Base-by-base conservation (phyloP, 2,113 vertebrate genomes). In the Crocuta crocuta region DNA sequence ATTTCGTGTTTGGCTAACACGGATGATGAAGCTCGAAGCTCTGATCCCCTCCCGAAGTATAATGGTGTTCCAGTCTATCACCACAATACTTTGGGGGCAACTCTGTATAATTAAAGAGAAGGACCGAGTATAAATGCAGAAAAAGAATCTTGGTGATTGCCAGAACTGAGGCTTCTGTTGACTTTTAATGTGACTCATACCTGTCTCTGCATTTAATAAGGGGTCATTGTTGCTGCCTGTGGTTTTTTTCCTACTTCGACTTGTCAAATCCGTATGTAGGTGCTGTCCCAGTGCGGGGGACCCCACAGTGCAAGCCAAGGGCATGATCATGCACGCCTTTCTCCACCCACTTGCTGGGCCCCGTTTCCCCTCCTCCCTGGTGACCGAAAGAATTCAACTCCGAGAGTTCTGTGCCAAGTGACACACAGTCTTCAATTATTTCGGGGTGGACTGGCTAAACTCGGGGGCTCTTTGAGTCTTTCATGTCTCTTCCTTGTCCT, bases 171-270 rank as follows among this genome's bases (percentile, higher is more conserved):
- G 4, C 78, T 91, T 95, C 96, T 85, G 0, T 3, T 73, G 90
- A 55, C 48, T 74, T 78, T 31, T n/a, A 89, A 53, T 79, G 39
- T 91, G 96, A 86, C 66, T 91, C 63, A 28, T 63, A 87, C 35
- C 68, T 58, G 19, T 94, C 96, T 94, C 82, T 58, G n/a, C 90
- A 12, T 55, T 97, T 89, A 80, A 94, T 85, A 91, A 95, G 91
- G 73, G 80, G 83, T 84, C 97, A 89, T 19, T 33, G 10, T 90
- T 73, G 53, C 65, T 92, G 45, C 89, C 31, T 16, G 78, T 12
- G 43, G 82, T 53, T 28, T 24, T 9, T 5, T 16, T 80, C 92
- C 79, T 91, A 11, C 55, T 93, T 91, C 88, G 31, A 13, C 96
- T 95, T 96, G 43, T 90, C 83, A 94, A 74, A n/a, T 86, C 12